phyloP scores from a whole-genome alignment of 1,140 invertebrate genomes.

The Muscidifurax raptorellus region DNA sequence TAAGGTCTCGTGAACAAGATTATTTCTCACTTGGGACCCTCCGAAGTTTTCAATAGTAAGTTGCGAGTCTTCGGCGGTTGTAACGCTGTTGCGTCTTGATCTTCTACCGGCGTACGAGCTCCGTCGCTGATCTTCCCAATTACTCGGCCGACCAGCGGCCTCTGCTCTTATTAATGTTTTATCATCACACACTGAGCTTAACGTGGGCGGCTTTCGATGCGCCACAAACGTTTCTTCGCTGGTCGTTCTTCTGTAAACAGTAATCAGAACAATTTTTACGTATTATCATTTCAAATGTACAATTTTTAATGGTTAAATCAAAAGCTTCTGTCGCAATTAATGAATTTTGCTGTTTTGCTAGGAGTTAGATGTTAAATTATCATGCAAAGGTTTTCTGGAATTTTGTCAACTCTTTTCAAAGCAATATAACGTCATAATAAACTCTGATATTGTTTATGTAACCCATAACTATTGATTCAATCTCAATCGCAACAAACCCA shows the following conservation, averaged over 20 bases:
- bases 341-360: background rate
- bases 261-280: background rate
- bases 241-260: slow-evolving; percentile 62
- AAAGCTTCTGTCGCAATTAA: background rate
- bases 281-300: background rate
- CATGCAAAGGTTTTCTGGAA: too few species aligned
- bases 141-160: slow-evolving; percentile 88
- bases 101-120: slow-evolving; percentile 87
- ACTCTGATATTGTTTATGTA: background rate
- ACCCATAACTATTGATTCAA: background rate
- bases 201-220: slow-evolving; percentile 87
- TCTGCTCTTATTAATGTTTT: slow-evolving; percentile 74
- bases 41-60: slow-evolving; percentile 95
- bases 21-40: slow-evolving; percentile 81
- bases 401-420: background rate
- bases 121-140: slow-evolving; percentile 85
- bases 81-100: slow-evolving; percentile 88
- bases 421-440: background rate
- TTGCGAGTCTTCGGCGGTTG: slow-evolving; percentile 90
- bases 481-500: too few species aligned
- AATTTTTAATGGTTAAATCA: background rate
- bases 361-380: background rate
- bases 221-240: slow-evolving; percentile 86
- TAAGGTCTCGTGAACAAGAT: slow-evolving; percentile 54
- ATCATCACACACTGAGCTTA: slow-evolving; percentile 80